Percentiles rank a stretch among this genome's conserved stretches.
Conservation (phyloP, 2,113 vertebrate species). For the Thamnaconus septentrionalis region DNA sequence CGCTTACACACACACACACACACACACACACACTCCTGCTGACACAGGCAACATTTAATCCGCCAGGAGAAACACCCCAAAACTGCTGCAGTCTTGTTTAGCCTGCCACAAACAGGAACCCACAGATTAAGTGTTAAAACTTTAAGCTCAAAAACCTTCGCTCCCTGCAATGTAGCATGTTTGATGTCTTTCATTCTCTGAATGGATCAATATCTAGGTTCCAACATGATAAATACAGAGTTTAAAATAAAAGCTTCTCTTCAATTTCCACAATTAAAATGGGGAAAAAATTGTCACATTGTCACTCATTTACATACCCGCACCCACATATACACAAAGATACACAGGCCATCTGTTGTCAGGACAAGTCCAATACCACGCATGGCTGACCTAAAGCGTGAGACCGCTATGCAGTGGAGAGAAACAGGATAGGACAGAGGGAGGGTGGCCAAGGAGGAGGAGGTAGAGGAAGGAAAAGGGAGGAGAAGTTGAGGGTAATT, state of each 20-base stretch:
- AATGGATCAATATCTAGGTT: no score
- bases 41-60: slow-evolving; percentile 36
- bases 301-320: slow-evolving; percentile 9
- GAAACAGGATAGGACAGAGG: no score
- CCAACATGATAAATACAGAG: no score
- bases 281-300: not conserved
- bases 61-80: not conserved
- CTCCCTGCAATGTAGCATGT: no score
- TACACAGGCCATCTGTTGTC: slow-evolving; percentile 22
- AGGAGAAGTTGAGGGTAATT: slow-evolving; percentile 46
- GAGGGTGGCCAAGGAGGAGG: slow-evolving; percentile 3
- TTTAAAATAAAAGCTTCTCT: no score
- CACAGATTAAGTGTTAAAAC: not conserved
- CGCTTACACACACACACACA: slow-evolving; percentile 21
- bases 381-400: slow-evolving; percentile 39
- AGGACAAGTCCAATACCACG: slow-evolving; percentile 21
- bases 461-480: slow-evolving; percentile 14
- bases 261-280: no score
- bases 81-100: slow-evolving; percentile 4
- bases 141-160: not conserved
- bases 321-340: no score
- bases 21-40: slow-evolving; percentile 30
- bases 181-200: no score
- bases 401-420: slow-evolving; percentile 15
- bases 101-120: slow-evolving; percentile 1